These are phyloP conservation scores for Nymphalis io DNA, from an alignment of 1,140 invertebrate genomes.

Conservation along the genomic window DNA sequence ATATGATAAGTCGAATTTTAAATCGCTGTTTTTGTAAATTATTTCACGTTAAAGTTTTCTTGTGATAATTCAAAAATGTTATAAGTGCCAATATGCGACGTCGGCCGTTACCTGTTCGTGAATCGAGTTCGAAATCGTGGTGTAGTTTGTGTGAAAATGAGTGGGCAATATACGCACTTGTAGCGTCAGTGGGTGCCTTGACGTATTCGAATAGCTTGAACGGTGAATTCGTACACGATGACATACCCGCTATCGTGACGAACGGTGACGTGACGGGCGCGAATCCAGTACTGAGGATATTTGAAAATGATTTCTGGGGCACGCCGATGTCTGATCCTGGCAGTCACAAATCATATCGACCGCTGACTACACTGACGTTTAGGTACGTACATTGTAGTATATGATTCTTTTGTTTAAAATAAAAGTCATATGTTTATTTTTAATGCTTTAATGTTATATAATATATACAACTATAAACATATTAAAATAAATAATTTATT, in stretches of 20 bases:
- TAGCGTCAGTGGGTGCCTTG: constrained; percentile 84
- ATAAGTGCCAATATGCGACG: constrained; percentile 53
- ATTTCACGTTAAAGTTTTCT: not conserved
- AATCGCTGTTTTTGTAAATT: not conserved
- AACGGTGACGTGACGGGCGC: constrained; percentile 91
- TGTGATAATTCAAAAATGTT: not conserved
- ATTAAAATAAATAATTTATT: no score
- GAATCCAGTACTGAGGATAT: constrained; percentile 84
- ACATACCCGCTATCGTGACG: constrained; percentile 91
- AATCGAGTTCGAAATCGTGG: constrained; percentile 57
- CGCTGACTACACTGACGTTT: constrained; percentile 90
- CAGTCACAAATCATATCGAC: constrained; percentile 93
- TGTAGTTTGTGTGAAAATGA: constrained; percentile 61
- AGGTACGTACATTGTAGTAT: constrained; percentile 82
- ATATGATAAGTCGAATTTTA: not conserved
- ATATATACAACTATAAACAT: no score
- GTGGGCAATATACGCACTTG: constrained; percentile 81
- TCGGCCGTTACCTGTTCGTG: constrained; percentile 70
- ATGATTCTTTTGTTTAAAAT: no score
- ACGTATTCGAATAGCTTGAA: constrained; percentile 90
- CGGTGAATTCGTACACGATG: constrained; percentile 95
- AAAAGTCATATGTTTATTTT: no score
- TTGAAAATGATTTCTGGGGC: constrained; percentile 95
- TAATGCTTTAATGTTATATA: no score
- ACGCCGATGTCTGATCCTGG: constrained; percentile 91